phyloP scores from a whole-genome alignment of 1,140 invertebrate species.

The Parapsyche elsis region DNA sequence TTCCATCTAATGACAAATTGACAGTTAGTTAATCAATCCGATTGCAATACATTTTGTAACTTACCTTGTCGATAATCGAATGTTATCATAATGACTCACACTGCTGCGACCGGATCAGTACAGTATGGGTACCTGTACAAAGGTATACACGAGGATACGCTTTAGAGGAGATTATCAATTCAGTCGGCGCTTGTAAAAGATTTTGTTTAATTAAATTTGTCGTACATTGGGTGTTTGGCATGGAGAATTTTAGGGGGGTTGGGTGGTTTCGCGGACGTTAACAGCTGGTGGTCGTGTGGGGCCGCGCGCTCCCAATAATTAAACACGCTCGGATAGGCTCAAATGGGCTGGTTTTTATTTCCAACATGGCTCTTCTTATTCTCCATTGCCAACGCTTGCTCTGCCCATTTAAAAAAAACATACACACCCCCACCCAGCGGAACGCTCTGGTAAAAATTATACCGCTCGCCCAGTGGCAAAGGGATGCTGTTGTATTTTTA shows the following conservation, averaged over 20 bases:
- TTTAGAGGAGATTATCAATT: slow-evolving; percentile 13
- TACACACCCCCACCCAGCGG: neutral
- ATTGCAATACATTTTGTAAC: no score
- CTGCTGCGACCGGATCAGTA: no score
- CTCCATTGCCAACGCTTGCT: neutral
- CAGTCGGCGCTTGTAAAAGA: slow-evolving; percentile 7
- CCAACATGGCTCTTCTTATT: slow-evolving; percentile 4
- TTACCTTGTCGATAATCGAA: no score
- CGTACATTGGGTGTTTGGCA: neutral
- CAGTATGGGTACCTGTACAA: no score
- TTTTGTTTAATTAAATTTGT: slow-evolving; percentile 31
- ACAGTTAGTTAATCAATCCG: no score
- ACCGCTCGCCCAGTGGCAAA: neutral
- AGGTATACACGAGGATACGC: neutral
- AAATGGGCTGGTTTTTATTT: slow-evolving; percentile 40
- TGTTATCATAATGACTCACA: no score
- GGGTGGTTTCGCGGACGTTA: slow-evolving; percentile 3
- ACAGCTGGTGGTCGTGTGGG: slow-evolving; percentile 21
- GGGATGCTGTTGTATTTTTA: no score
- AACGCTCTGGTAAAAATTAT: neutral
- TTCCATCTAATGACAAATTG: no score
- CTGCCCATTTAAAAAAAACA: no score
- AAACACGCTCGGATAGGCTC: slow-evolving; percentile 46
- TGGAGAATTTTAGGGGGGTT: neutral
- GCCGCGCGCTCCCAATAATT: slow-evolving; percentile 34